Base-by-base conservation (phyloP, 2,113 vertebrate genomes). In the Tiliqua scincoides region DNA sequence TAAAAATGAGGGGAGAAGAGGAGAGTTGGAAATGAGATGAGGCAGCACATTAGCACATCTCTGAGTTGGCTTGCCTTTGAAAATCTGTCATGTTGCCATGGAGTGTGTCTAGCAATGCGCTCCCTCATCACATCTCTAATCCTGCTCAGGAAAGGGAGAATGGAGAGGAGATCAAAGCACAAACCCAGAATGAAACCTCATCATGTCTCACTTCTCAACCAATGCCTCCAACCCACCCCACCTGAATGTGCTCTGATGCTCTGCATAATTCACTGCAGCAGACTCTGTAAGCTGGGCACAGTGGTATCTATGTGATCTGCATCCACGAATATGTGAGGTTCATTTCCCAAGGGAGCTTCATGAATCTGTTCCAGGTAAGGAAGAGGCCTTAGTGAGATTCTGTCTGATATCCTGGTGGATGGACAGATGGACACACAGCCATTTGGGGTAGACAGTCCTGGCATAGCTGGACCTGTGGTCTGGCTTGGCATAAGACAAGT, bases 51-150 rank as follows among this genome's bases (percentile, higher is more conserved):
- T 86, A 82, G 59, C 62, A 76, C 52, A 84, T 52, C 80, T 92
- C 82, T 75, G 67, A 93, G 79, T 84, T 84, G 35, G 32, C 73
- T 25, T 75, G 76, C 84, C 65, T 92, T 76, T 75, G 89, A 91
- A 63, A 90, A 93, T 65, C 88, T 85, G 86, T 77, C 61, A 81
- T 89, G 91, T 95, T 94, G 89, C 92, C 61, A 94, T 91, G 86
- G 87, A 90, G 88, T 91, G 80, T 91, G 84, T 84, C 85, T 92
- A 86, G 63, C 85, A 87, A 75, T 43, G 83, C 90, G 75, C 63
- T 93, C 89, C 74, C 88, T 87, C 88, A 80, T 78, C 80, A 76
- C 79, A 90, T 88, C 61, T 76, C 43, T 91, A 89, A 88, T 94
- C 78, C 88, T 48, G 63, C 91, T 94, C 82, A 83, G 77, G 77